Base-by-base conservation (phyloP, 2,888 invertebrate genomes). In the Eugnorisma glareosa region DNA sequence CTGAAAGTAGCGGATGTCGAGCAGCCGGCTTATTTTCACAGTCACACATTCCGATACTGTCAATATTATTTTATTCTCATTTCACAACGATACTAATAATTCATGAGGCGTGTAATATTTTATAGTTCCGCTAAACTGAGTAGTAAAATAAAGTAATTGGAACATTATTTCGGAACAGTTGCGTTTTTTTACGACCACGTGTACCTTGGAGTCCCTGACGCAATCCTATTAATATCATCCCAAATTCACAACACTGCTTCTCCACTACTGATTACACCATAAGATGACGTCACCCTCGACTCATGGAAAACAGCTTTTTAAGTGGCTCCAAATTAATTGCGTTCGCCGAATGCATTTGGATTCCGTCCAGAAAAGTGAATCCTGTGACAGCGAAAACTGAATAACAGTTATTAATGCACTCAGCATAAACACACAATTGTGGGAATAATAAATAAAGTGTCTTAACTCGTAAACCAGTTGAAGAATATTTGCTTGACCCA, bases 301-400 rank as follows among this genome's bases (percentile, higher is more conserved):
- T 81, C 79, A 76, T 51, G 75, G 73, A 72, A 45, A 79, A 81
- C 77, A 75, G 31, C n/a, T 78, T 81, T 81, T 84, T 79, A 83
- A 83, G 81, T 81, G 82, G 70, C 77, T 74, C 67, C 40, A 57
- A 77, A 81, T 80, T 85, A 83, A 85, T 80, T 78, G 40, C 79
- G 75, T 90, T 88, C 89, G 24, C 63, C 70, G 88, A 90, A 90
- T 91, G 91, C 90, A 89, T 89, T 91, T 91, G 91, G 91, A 86
- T 68, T 40, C 21, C 54, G 31, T 88, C 92, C 91, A 92, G 86
- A 85, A 83, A 67, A 59, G 61, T 72, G 69, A 78, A 70, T 77
- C 77, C 79, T 81, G 87, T 85, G 73, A 75, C 80, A 83, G 63
- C 45, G 28, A 75, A 78, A 74, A 74, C 35, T 79, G 43, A 75